Base-by-base conservation (phyloP, 2,113 vertebrate genomes). In the Gallinago jamesoni region DNA sequence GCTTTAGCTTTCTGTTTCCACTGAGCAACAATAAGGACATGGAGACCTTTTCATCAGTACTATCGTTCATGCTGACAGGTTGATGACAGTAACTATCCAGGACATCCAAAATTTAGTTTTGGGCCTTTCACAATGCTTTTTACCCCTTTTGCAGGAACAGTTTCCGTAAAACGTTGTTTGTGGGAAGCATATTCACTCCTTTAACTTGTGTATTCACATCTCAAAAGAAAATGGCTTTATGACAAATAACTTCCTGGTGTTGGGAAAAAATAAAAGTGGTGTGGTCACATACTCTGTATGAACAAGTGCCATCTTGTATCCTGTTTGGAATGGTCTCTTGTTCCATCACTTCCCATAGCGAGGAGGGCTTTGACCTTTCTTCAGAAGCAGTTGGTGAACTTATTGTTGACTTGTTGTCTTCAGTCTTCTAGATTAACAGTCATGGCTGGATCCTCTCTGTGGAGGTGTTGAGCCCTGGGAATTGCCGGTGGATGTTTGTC, bases 401-500 rank as follows among this genome's bases (percentile, higher is more conserved):
- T 62, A 7, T 56, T 21, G 56, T 33, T 39, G 69, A 12, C 16
- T 50, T n/a, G 0, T 8, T 79, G 55, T 20, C 33, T 81, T 47
- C n/a, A 20, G 25, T 4, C 75, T 41, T 33, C 31, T 17, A 6
- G 6, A 5, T 30, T 37, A 31, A 22, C 52, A n/a, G 0, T 11
- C 12, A 0, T 3, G 60, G 37, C 64, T 75, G 70, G 37, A 12
- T 57, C n/a, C 43, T 55, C 60, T 67, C 0, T 20, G 53, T 1
- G 10, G 53, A 17, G 53, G 1, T 76, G 45, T 0, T 19, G 73
- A 55, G 12, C 50, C 63, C 27, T 27, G 31, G 43, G 4, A 72
- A 17, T 14, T 2, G 8, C 69, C 37, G 1, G 30, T 43, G 78
- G 69, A 5, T 33, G 0, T 12, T 2, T 56, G 56, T 43, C 25